Percentiles rank a stretch among this genome's conserved stretches.
Evolutionary conservation across 2,113 vertebrate genomes (phyloP).

Genomic region (Ceyx cyanopectus): DNA sequence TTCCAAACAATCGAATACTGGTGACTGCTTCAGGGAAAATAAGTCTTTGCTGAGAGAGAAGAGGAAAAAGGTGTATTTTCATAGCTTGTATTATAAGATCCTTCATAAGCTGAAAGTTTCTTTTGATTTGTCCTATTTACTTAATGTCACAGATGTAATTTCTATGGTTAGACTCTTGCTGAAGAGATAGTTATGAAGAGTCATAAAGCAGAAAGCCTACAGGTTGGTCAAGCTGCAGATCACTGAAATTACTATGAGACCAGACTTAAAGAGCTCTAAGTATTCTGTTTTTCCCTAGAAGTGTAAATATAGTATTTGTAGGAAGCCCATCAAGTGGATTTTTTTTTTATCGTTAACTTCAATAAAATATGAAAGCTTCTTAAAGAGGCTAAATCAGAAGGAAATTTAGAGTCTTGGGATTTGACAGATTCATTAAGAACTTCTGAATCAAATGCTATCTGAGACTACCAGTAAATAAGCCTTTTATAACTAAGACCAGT

Average conservation of each 20-base stretch:
- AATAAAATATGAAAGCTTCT: not conserved
- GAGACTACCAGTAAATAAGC: not conserved
- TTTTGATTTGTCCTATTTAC: not conserved
- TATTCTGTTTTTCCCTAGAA: not conserved
- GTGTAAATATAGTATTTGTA: not conserved
- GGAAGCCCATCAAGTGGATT: not conserved
- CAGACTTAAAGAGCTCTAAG: not conserved
- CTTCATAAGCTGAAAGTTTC: not conserved
- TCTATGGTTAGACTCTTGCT: not conserved
- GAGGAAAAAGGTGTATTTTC: not conserved
- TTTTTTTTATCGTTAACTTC: not conserved
- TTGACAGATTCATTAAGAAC: not conserved
- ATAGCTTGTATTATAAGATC: not conserved
- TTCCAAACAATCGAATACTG: not conserved
- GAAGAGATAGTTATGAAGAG: not conserved
- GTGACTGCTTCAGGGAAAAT: not conserved
- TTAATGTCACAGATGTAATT: not conserved
- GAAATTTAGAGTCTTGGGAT: not conserved
- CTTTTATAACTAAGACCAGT: not conserved
- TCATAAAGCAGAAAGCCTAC: not conserved
- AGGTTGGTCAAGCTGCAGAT: not conserved
- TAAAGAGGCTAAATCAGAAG: not conserved
- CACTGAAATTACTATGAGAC: not conserved
- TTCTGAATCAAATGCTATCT: not conserved
- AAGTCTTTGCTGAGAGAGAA: not conserved